Base-by-base conservation (phyloP, 2,888 invertebrate genomes). In the Tiliacea aurago region DNA sequence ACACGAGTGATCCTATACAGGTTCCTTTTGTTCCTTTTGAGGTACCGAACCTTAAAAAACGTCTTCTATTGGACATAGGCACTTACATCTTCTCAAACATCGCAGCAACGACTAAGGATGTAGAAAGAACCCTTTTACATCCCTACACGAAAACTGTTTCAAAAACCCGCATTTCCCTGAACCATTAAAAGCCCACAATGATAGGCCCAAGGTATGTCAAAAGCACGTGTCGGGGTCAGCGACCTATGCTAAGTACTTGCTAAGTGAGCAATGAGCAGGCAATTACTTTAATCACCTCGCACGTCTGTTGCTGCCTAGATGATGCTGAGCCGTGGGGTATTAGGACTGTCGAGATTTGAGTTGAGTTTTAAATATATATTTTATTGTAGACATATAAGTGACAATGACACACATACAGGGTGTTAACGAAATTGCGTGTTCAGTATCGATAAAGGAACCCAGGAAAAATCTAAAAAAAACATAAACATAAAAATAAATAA, bases 211-310 rank as follows among this genome's bases (percentile, higher is more conserved):
- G 62, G 66, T 74, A 68, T 63, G 68, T 45, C 56, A 67, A 65
- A 64, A 75, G 79, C 88, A 88, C 86, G 87, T 87, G 89, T 72
- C 69, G 74, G 78, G 91, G 88, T 91, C 91, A 84, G 33, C 75
- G 90, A 87, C 89, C 91, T 78, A 37, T 71, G 78, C 80, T 84
- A 82, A 85, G 77, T 79, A 88, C 84, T 81, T 86, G 85, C 86
- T 88, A 85, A 88, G 86, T 86, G 84, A 90, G 90, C 84, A 92
- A 93, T 92, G 90, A 90, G 88, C 88, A 85, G 87, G 91, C 91
- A 92, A 94, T 94, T 94, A 93, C 91, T 93, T 90, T 94, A 94
- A 94, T 93, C 91, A 90, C 92, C 89, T 91, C 88, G 81, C 91
- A 87, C 91, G 91, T 90, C 91, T 92, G 90, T 88, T 84, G 81